phyloP scores from a whole-genome alignment of 2,888 invertebrate genomes.

The Augochlorella aurata region DNA sequence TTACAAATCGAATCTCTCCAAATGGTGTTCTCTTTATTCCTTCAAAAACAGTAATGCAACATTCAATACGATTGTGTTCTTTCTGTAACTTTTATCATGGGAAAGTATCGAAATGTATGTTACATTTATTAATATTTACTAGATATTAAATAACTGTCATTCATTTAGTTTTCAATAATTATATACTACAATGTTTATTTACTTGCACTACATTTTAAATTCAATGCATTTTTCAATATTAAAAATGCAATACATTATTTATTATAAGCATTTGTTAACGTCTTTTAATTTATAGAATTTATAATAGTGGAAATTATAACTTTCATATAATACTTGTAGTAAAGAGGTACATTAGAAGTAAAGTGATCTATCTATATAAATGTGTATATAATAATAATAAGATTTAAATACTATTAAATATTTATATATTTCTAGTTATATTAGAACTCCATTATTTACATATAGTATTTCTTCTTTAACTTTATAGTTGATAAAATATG shows the following conservation, averaged over 20 bases:
- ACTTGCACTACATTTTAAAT: not conserved
- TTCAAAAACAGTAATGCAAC: constrained; percentile 49
- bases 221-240: not conserved
- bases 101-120: constrained; percentile 66
- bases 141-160: constrained; percentile 3
- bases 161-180: not conserved
- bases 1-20: constrained; percentile 39
- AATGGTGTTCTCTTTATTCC: constrained; percentile 58
- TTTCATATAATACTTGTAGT: not conserved
- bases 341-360: no score
- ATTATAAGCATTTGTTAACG: not conserved
- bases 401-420: no score
- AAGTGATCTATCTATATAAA: no score
- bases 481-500: no score
- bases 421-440: no score
- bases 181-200: not conserved
- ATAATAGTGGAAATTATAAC: not conserved
- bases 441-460: no score
- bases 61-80: constrained; percentile 65
- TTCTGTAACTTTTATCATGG: constrained; percentile 72
- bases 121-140: constrained; percentile 4
- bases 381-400: no score
- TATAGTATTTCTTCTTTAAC: no score
- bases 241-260: not conserved
- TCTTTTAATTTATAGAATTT: not conserved